These are phyloP conservation scores for Elmis aenea DNA, from an alignment of 2,888 invertebrate genomes.

Conservation along the genomic window DNA sequence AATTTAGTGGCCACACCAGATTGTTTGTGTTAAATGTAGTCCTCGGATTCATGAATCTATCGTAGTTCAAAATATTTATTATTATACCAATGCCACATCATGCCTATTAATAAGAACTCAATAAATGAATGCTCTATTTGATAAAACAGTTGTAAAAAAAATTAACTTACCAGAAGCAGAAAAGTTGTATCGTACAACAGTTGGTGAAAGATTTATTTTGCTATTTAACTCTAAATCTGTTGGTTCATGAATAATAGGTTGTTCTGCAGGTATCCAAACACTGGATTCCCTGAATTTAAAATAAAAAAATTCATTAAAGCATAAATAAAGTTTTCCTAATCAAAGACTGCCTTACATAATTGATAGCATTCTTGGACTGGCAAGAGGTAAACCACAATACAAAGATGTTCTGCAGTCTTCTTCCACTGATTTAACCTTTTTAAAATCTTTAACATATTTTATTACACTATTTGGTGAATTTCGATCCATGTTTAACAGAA, in stretches of 20 bases:
- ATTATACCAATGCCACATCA: no score
- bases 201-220: slow-evolving; percentile 38
- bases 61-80: no score
- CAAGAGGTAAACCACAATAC: slow-evolving; percentile 38
- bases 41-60: no score
- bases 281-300: slow-evolving; percentile 32
- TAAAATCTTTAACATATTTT: slow-evolving; percentile 31
- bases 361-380: slow-evolving; percentile 31
- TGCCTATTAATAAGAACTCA: no score
- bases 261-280: slow-evolving; percentile 39
- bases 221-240: slow-evolving; percentile 29
- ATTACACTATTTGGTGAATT: slow-evolving; percentile 38
- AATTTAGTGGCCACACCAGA: no score
- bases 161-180: slow-evolving; percentile 52
- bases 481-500: slow-evolving; percentile 39
- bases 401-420: slow-evolving; percentile 35
- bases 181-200: slow-evolving; percentile 46
- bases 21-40: no score
- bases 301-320: slow-evolving; percentile 7
- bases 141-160: no score
- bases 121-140: no score
- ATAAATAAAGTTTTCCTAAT: no score
- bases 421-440: slow-evolving; percentile 26
- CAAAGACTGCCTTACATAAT: slow-evolving; percentile 30
- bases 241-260: slow-evolving; percentile 33